A percentile compares a stretch with the other conserved stretches of the same genome.
Evolutionary conservation across 2,888 invertebrate genomes (phyloP).

Genomic region (Seladonia tumulorum): DNA sequence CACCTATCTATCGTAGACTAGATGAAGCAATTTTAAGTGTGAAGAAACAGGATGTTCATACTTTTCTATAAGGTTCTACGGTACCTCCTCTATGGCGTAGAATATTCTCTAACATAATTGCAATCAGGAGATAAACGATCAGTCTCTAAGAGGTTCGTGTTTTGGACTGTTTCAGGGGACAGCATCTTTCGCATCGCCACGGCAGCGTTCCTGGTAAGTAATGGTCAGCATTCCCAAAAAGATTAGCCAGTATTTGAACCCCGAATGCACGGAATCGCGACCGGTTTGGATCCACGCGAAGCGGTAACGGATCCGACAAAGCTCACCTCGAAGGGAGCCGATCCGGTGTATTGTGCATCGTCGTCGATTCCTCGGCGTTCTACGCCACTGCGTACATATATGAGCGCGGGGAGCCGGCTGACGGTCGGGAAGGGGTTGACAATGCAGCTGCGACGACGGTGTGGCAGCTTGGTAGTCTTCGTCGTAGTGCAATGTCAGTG

Average conservation of each 20-base stretch:
- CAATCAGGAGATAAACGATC: background rate
- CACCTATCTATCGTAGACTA: background rate
- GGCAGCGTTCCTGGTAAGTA: slow-evolving; percentile 81
- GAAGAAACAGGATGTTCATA: background rate
- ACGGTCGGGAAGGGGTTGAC: slow-evolving; percentile 66
- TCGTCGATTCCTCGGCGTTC: slow-evolving; percentile 59
- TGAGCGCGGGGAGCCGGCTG: slow-evolving; percentile 59
- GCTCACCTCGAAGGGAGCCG: slow-evolving; percentile 27
- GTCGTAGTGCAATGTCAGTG: slow-evolving; percentile 64
- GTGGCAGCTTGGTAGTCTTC: slow-evolving; percentile 65
- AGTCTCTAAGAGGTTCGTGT: background rate
- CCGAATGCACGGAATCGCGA: background rate
- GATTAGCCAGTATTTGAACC: background rate
- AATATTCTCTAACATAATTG: background rate
- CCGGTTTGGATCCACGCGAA: background rate
- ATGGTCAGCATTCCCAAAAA: background rate
- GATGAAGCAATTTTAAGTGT: background rate
- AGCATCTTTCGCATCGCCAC: slow-evolving; percentile 81
- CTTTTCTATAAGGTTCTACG: background rate
- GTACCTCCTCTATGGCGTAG: background rate
- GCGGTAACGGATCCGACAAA: background rate
- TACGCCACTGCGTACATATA: slow-evolving; percentile 76
- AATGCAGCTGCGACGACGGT: slow-evolving; percentile 71
- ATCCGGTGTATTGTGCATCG: slow-evolving; percentile 41
- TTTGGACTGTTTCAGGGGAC: slow-evolving; percentile 78